These are phyloP conservation scores for Eucera pruinosa DNA, from an alignment of 2,888 invertebrate species.

Conservation along the genomic window DNA sequence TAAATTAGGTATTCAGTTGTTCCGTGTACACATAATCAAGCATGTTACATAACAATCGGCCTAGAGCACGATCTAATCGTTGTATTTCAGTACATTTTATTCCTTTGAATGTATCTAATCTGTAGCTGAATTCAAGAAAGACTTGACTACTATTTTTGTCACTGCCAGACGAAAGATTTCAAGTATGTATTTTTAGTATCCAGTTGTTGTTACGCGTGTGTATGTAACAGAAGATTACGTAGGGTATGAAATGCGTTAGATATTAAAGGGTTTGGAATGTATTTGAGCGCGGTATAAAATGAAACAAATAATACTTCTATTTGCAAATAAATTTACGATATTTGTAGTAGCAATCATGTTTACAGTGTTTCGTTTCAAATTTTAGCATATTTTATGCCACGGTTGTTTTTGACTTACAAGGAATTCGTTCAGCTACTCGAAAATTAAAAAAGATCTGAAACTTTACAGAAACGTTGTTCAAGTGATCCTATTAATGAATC, in stretches of 20 bases:
- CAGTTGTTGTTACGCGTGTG: not conserved
- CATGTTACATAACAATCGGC: constrained; percentile 25
- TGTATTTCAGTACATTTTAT: not conserved
- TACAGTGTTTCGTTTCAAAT: no score
- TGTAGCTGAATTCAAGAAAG: constrained; percentile 1
- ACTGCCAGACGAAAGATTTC: not conserved
- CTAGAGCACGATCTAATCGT: not conserved
- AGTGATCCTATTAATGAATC: no score
- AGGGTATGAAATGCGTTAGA: not conserved
- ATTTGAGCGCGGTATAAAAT: not conserved
- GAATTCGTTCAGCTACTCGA: no score
- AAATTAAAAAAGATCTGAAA: no score
- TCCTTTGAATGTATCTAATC: not conserved
- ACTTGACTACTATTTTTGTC: not conserved
- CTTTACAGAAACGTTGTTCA: no score
- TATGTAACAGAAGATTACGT: not conserved
- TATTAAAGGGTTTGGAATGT: not conserved
- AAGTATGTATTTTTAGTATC: not conserved
- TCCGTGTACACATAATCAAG: constrained; percentile 15
- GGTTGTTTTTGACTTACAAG: no score
- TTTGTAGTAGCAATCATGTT: no score
- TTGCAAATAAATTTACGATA: not conserved
- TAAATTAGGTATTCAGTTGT: constrained; percentile 41
- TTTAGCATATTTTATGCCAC: no score
- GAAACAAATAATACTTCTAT: not conserved